These are phyloP conservation scores for Falco concolor DNA, from an alignment of 2,797 vertebrate genomes.

Conservation along the genomic window DNA sequence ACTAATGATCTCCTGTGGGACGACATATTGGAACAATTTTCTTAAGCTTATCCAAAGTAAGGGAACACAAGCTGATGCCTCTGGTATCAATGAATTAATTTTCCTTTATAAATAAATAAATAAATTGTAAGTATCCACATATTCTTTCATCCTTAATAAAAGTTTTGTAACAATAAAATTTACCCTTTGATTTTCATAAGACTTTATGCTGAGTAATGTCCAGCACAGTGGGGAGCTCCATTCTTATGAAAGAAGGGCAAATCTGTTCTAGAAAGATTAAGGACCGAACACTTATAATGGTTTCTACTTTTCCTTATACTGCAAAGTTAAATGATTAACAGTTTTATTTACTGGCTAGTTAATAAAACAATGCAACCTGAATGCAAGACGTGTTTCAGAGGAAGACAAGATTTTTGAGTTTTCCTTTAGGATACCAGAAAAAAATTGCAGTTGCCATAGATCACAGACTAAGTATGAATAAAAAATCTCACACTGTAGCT, in stretches of 20 bases:
- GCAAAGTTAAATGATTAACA: not conserved
- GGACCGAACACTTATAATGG: not conserved
- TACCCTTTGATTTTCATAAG: not conserved
- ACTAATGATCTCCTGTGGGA: not conserved
- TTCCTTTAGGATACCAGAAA: not conserved
- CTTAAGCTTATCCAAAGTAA: not conserved
- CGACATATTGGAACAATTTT: not conserved
- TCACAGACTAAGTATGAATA: not conserved
- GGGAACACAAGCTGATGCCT: not conserved
- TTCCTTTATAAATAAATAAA: not conserved
- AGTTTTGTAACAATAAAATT: not conserved
- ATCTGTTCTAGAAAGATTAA: not conserved
- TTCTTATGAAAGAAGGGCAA: not conserved
- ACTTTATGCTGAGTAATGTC: not conserved
- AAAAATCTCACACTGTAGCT: not conserved
- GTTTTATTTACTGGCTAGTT: not conserved
- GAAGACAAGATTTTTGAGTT: not conserved
- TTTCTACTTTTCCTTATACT: not conserved
- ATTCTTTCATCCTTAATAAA: not conserved
- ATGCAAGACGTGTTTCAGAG: not conserved
- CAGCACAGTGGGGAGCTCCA: not conserved
- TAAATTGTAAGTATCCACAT: not conserved
- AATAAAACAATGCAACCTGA: not conserved
- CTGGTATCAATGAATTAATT: not conserved
- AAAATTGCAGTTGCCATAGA: not conserved